These are phyloP conservation scores for Anthophora plumipes DNA, from an alignment of 2,888 invertebrate species.

Conservation along the genomic window DNA sequence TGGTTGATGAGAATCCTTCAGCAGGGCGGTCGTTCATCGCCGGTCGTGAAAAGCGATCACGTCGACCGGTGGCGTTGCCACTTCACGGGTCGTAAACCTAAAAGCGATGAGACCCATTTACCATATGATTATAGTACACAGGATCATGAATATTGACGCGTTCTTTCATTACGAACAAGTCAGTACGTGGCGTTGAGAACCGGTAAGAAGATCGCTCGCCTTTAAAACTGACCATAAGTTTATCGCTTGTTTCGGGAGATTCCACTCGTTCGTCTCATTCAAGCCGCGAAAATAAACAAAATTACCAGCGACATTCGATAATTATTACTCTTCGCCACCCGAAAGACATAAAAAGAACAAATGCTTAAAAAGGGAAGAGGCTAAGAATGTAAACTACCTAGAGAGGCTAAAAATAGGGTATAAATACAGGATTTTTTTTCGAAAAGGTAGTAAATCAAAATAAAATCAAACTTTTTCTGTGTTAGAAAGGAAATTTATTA, in stretches of 20 bases:
- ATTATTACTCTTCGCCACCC: slow-evolving; percentile 22
- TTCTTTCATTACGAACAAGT: slow-evolving; percentile 67
- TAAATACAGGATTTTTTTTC: too few species aligned
- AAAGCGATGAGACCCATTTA: slow-evolving; percentile 77
- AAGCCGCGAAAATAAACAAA: slow-evolving; percentile 52
- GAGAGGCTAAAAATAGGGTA: too few species aligned
- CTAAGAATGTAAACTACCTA: too few species aligned
- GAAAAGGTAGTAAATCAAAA: too few species aligned
- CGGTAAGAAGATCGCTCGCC: slow-evolving; percentile 36
- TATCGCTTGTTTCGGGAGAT: slow-evolving; percentile 15
- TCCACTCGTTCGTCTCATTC: slow-evolving; percentile 15
- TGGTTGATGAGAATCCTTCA: slow-evolving; percentile 26
- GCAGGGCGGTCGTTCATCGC: slow-evolving; percentile 45
- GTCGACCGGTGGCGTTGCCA: slow-evolving; percentile 65
- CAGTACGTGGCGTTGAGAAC: slow-evolving; percentile 40
- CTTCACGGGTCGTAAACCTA: slow-evolving; percentile 78
- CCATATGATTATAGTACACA: slow-evolving; percentile 76
- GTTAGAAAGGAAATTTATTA: too few species aligned
- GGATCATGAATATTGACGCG: slow-evolving; percentile 77
- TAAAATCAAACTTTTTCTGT: too few species aligned
- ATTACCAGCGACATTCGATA: slow-evolving; percentile 21
- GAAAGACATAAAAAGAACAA: not conserved
- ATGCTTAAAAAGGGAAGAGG: not conserved
- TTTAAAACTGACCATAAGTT: slow-evolving; percentile 30
- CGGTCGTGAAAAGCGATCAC: slow-evolving; percentile 76